These are phyloP conservation scores for Physocephala rufipes DNA, from an alignment of 2,888 invertebrate genomes.

Conservation along the genomic window DNA sequence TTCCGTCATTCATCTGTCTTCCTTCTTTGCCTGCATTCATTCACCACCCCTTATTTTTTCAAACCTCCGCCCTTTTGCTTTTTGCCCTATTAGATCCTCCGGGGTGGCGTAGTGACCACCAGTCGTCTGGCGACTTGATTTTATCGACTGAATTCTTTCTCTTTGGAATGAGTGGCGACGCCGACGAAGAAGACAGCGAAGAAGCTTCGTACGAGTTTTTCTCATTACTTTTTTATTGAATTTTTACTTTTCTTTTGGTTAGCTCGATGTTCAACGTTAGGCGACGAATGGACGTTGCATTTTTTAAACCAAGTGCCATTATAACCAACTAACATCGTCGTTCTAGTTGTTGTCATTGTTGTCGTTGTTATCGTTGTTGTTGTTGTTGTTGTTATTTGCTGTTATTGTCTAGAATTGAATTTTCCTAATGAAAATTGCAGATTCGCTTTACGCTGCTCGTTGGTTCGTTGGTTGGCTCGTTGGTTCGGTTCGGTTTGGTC, in stretches of 20 bases:
- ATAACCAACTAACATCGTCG: background rate
- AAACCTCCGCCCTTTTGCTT: background rate
- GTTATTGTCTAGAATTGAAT: conserved; percentile 20
- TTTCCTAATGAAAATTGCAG: conserved; percentile 32
- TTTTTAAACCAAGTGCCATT: background rate
- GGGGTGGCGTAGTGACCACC: background rate
- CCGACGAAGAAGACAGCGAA: background rate
- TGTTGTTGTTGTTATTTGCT: conserved; percentile 4
- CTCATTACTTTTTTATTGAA: conserved; percentile 1
- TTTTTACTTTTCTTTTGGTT: conserved; percentile 11
- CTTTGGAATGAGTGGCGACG: no score
- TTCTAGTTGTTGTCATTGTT: no score
- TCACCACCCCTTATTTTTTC: background rate
- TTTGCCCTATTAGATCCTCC: background rate
- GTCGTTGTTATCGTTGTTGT: conserved; percentile 7
- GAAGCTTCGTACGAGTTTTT: conserved; percentile 24
- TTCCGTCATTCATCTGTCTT: background rate
- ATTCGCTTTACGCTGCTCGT: conserved; percentile 30
- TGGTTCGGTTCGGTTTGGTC: no score
- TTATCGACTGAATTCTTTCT: background rate
- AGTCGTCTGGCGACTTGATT: background rate
- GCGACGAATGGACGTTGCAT: background rate
- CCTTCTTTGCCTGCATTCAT: background rate
- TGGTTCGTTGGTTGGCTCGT: no score
- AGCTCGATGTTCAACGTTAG: background rate